phyloP scores from a whole-genome alignment of 2,888 invertebrate genomes.

The Syrista parreyssii region DNA sequence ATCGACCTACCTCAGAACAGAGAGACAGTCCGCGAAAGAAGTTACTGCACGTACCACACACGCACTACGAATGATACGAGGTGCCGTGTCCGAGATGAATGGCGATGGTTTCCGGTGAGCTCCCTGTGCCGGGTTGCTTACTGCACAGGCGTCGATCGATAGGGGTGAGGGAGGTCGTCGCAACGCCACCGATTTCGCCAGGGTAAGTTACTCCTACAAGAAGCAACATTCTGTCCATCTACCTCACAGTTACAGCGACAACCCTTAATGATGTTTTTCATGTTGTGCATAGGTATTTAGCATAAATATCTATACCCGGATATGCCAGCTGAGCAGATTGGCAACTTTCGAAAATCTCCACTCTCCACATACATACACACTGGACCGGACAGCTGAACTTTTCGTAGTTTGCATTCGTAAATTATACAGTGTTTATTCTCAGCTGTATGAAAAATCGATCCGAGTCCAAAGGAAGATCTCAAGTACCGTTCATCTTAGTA shows the following conservation, averaged over 20 bases:
- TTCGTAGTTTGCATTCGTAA: background rate
- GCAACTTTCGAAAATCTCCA: background rate
- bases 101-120: constrained; percentile 42
- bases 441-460: background rate
- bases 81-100: constrained; percentile 33
- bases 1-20: background rate
- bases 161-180: constrained; percentile 41
- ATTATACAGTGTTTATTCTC: background rate
- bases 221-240: background rate
- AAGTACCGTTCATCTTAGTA: background rate
- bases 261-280: background rate
- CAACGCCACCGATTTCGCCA: constrained; percentile 1
- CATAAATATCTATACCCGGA: background rate
- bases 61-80: constrained; percentile 11
- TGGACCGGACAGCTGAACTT: background rate
- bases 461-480: background rate
- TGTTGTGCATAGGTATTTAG: background rate
- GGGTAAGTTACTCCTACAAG: background rate
- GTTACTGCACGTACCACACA: background rate
- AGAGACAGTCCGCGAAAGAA: background rate
- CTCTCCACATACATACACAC: background rate
- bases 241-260: background rate
- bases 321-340: background rate
- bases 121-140: constrained; percentile 35
- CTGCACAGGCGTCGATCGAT: constrained; percentile 61